Evolutionary conservation across 2,888 invertebrate species (phyloP), one percentile per base, ranked within the genome.

Genomic region (Acleris sparsana): DNA sequence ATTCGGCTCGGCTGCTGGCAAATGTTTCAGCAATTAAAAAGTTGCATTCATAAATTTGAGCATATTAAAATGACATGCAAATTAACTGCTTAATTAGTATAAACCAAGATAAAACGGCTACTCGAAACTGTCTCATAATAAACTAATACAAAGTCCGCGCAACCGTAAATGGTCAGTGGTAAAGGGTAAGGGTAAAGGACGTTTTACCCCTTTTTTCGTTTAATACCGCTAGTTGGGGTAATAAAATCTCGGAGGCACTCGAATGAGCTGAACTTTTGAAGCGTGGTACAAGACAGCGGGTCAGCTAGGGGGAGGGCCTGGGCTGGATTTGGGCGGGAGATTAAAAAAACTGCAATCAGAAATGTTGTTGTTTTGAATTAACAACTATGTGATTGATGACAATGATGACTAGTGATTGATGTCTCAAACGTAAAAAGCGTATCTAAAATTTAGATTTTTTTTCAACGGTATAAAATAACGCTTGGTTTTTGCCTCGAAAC

Each of bases 201-300:
- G 80, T 84, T 84, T 83, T 88, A 85, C 84, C 88, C 86, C 85
- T 87, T 87, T 85, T 86, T 86, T 80, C 75, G 83, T 81, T 84
- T 91, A 90, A 90, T 89, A 88, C 88, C 87, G 81, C 77, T 81
- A 85, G 88, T 89, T 90, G 83, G 74, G 87, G 87, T 92, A 92
- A 92, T 92, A 88, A 92, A 92, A 92, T 92, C 92, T 92, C 92
- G 79, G 88, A 87, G 80, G 88, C 88, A 89, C 92, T 92, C 91
- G 88, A 92, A 91, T 89, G 91, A 90, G 90, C 90, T 88, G 89
- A 92, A 92, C 91, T 92, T 92, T 91, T 89, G 88, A 90, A 90
- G 90, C 91, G 89, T 84, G 86, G 89, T 84, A 86, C 86, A 91
- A 91, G 91, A 90, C 92, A 88, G 84, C 88, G 86, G 91, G 90